Conservation (phyloP, 2,888 invertebrate species). For the Caenorhabditis becei region DNA sequence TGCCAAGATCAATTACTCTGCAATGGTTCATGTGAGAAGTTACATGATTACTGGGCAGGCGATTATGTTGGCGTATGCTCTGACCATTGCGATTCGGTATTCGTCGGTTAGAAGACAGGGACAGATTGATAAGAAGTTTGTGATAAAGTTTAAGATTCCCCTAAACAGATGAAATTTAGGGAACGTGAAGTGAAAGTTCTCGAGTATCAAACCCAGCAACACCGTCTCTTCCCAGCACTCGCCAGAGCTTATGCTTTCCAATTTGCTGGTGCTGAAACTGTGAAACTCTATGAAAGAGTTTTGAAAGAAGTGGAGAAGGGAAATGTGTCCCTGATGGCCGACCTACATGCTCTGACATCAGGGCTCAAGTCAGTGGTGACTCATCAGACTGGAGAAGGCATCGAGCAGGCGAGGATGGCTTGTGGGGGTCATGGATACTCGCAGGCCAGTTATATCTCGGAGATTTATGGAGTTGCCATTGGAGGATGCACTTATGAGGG, state of each 20-base stretch:
- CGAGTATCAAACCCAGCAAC: constrained; percentile 95
- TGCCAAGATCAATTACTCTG: constrained; percentile 91
- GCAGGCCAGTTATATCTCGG: constrained; percentile 84
- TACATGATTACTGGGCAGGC: constrained; percentile 82
- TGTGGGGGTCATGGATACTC: constrained; percentile 99
- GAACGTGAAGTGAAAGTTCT: constrained; percentile 92
- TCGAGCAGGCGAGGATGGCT: constrained; percentile 90
- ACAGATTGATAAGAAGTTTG: constrained; percentile 89
- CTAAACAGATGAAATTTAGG: too few species aligned
- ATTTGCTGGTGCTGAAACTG: constrained; percentile 83
- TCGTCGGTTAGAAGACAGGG: constrained; percentile 93
- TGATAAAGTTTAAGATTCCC: too few species aligned
- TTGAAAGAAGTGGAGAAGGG: constrained; percentile 55
- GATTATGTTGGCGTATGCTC: constrained; percentile 89
- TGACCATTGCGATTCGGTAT: constrained; percentile 92
- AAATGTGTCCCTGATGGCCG: constrained; percentile 78
- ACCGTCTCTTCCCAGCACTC: constrained; percentile 89
- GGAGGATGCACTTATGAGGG: constrained; percentile 96
- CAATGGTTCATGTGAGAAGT: constrained; percentile 87
- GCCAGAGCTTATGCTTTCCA: constrained; percentile 89
- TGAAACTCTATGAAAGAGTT: constrained; percentile 61
- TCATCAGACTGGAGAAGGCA: constrained; percentile 85
- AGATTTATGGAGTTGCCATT: constrained; percentile 84
- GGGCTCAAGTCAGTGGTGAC: constrained; percentile 93
- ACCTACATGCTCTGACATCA: constrained; percentile 93